Conservation (phyloP, 1,140 invertebrate genomes). For the Eulimnadia texana region DNA sequence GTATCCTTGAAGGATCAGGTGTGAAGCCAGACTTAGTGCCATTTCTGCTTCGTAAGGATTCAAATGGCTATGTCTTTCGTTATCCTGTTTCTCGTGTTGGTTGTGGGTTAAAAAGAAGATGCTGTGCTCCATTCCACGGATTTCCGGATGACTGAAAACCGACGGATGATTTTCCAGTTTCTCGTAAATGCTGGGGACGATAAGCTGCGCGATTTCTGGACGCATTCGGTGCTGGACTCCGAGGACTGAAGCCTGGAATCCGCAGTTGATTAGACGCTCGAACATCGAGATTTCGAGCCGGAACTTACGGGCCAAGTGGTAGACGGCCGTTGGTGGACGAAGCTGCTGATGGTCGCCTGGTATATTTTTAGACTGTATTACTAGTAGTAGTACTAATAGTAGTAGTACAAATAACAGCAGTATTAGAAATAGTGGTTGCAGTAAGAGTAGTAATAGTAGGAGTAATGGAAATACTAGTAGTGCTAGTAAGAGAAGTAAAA, state of each 20-base stretch:
- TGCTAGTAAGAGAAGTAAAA: too few relatives aligned
- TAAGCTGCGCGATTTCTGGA: slow-evolving; percentile 42
- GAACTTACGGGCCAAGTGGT: slow-evolving; percentile 39
- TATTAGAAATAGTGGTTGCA: too few relatives aligned
- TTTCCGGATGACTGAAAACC: slow-evolving; percentile 34
- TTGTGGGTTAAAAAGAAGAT: slow-evolving; percentile 46
- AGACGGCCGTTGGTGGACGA: slow-evolving; percentile 44
- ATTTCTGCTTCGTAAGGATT: slow-evolving; percentile 45
- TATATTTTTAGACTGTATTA: too few relatives aligned
- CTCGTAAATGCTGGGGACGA: slow-evolving; percentile 44
- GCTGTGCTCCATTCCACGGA: slow-evolving; percentile 36
- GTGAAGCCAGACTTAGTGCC: slow-evolving; percentile 37
- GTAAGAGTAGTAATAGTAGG: too few relatives aligned
- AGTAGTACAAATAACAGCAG: too few relatives aligned
- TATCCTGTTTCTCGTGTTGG: slow-evolving; percentile 31
- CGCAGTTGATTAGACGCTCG: slow-evolving; percentile 50
- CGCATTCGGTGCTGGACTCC: slow-evolving; percentile 50
- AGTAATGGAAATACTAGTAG: too few relatives aligned
- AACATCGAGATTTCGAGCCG: slow-evolving; percentile 55
- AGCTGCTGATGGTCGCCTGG: slow-evolving; percentile 64
- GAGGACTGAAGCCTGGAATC: slow-evolving; percentile 26
- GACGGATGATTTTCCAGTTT: slow-evolving; percentile 37
- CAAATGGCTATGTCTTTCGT: slow-evolving; percentile 35
- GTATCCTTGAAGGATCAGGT: slow-evolving; percentile 44
- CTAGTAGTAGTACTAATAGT: too few relatives aligned